Base-by-base conservation (phyloP, 2,797 vertebrate genomes). In the Threskiornis aethiopicus region DNA sequence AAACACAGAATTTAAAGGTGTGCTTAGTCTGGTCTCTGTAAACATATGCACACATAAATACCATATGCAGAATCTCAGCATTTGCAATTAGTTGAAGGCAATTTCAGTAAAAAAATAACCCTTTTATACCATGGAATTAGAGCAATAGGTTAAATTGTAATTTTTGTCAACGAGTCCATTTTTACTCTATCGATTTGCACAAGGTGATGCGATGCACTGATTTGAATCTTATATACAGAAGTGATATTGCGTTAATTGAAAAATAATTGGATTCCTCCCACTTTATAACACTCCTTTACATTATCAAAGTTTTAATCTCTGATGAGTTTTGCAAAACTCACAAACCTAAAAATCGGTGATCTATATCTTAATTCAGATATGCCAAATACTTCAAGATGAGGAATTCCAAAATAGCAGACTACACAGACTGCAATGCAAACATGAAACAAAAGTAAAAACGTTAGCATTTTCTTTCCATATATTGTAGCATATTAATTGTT, bases 401-500 rank as follows among this genome's bases (percentile, higher is more conserved):
- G 86, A 86, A 90, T 90, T 97, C 59, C 35, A 85, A 97, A 97
- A 90, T 1, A 97, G 93, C 84, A 95, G 54, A 81, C 91, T 84
- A 77, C 14, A 28, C 92, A 97, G 87, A 91, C 72, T 91, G 89
- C 86, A 90, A 76, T 66, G 89, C 85, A 97, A 97, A 97, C 90
- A 94, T 57, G 95, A 97, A 97, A 91, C 84, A 96, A 96, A 97
- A 91, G 87, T 67, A 87, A 97, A 97, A 97, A 92, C 12, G 18
- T 79, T 96, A 97, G 86, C 96, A 87, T 97, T 97, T 94, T 96
- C 94, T 94, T 97, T 92, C 92, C 95, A 92, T 97, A 96, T 95
- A 97, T 64, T 95, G 87, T 85, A 97, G 89, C 61, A 82, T 92
- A 97, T 97, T 98, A 98, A 98, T 97, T 98, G 97, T 97, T 97